Conservation (phyloP, 2,888 invertebrate species). For the Euspilapteryx auroguttella region DNA sequence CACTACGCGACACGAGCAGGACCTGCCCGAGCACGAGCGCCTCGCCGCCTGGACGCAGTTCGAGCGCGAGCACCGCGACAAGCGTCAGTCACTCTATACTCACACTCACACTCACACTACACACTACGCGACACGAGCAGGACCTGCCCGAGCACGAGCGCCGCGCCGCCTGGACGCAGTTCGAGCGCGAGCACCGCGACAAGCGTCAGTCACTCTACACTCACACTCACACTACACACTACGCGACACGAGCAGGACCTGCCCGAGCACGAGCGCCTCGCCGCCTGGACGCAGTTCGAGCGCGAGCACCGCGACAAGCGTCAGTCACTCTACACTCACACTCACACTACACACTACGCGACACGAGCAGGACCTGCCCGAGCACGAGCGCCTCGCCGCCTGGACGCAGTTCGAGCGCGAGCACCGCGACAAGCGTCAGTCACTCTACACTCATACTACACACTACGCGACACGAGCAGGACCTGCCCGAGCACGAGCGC, state of each 20-base stretch:
- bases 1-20: constrained; percentile 63
- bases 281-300: not conserved
- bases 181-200: not conserved
- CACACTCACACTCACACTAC: not conserved
- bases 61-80: constrained; percentile 62
- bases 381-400: constrained; percentile 82
- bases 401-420: constrained; percentile 90
- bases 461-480: not conserved
- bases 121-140: not conserved
- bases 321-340: not conserved
- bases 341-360: not conserved
- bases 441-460: not conserved
- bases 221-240: not conserved
- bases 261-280: not conserved
- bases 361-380: constrained; percentile 78
- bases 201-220: not conserved
- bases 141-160: not conserved
- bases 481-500: not conserved
- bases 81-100: constrained; percentile 8
- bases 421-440: constrained; percentile 11
- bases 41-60: constrained; percentile 89
- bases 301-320: not conserved
- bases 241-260: not conserved
- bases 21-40: constrained; percentile 82
- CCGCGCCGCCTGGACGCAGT: not conserved